A percentile compares a stretch with the other conserved stretches of the same genome.
phyloP scores from a whole-genome alignment of 37 sponge, comb jelly and placozoan genomes.

The Hexactinellida sp. region DNA sequence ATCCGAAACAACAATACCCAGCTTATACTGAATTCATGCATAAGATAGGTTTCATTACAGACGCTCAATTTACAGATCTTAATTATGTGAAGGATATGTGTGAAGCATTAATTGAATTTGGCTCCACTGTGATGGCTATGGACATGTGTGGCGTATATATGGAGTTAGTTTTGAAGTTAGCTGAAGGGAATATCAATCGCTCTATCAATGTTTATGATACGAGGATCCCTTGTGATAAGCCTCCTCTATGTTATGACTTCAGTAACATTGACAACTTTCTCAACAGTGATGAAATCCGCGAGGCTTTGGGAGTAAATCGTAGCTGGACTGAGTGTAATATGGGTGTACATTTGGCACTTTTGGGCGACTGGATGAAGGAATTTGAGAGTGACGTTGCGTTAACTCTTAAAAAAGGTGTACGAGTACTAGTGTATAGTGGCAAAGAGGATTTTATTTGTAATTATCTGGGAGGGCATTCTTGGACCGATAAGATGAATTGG shows the following conservation, averaged over 20 bases:
- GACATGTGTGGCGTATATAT: neutral
- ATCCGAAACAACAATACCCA: slow-evolving; percentile 53
- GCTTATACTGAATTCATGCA: slow-evolving; percentile 36
- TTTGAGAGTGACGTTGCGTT: slow-evolving; percentile 33
- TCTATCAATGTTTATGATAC: slow-evolving; percentile 60
- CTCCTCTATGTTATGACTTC: slow-evolving; percentile 48
- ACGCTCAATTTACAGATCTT: slow-evolving; percentile 26
- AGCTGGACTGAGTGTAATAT: slow-evolving; percentile 40
- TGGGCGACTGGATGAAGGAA: slow-evolving; percentile 53
- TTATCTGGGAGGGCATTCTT: slow-evolving; percentile 49
- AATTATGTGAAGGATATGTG: slow-evolving; percentile 45
- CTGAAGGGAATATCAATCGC: neutral
- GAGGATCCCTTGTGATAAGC: slow-evolving; percentile 27
- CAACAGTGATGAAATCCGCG: slow-evolving; percentile 33
- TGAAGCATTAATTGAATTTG: slow-evolving; percentile 21
- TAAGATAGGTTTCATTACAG: slow-evolving; percentile 30
- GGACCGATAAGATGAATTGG: slow-evolving; percentile 50
- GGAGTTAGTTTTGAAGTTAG: neutral
- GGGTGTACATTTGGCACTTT: slow-evolving; percentile 11
- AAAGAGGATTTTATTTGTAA: slow-evolving; percentile 68
- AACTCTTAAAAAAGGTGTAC: slow-evolving; percentile 18
- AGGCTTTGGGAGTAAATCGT: slow-evolving; percentile 46
- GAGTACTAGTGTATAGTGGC: slow-evolving; percentile 62
- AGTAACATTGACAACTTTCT: slow-evolving; percentile 30
- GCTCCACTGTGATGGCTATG: neutral